Conservation (phyloP, 2,113 vertebrate genomes). For the Protomyctophum bolini region DNA sequence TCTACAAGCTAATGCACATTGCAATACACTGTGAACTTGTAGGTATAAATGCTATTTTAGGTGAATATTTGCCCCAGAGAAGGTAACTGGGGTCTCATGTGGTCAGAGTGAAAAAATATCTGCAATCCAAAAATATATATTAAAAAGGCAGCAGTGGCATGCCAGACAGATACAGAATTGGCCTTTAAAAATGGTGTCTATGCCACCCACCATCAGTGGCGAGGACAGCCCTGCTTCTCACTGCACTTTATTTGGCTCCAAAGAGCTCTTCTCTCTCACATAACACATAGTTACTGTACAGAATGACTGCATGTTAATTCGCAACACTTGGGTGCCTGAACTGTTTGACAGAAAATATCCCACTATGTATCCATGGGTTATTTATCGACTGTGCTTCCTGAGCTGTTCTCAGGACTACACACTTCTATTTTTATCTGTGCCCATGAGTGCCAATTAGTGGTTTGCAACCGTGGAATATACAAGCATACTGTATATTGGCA, state of each 20-base stretch:
- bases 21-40: too few species aligned
- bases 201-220: not conserved
- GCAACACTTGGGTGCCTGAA: not conserved
- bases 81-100: too few species aligned
- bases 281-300: not conserved
- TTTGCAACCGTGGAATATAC: not conserved
- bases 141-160: too few species aligned
- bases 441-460: not conserved
- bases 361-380: too few species aligned
- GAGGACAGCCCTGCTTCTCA: conserved; percentile 17
- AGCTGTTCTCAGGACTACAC: too few species aligned
- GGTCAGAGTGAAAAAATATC: too few species aligned
- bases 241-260: not conserved
- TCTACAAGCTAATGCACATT: too few species aligned
- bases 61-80: too few species aligned
- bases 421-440: not conserved
- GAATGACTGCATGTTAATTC: not conserved
- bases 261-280: not conserved
- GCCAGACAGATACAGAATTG: too few species aligned
- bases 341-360: not conserved
- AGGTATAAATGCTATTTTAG: too few species aligned
- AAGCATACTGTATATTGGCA: not conserved
- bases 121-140: too few species aligned
- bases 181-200: not conserved
- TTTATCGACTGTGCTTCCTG: too few species aligned